These are phyloP conservation scores for Acanthosepion lycidas DNA, from an alignment of 2,888 invertebrate species.

Conservation along the genomic window DNA sequence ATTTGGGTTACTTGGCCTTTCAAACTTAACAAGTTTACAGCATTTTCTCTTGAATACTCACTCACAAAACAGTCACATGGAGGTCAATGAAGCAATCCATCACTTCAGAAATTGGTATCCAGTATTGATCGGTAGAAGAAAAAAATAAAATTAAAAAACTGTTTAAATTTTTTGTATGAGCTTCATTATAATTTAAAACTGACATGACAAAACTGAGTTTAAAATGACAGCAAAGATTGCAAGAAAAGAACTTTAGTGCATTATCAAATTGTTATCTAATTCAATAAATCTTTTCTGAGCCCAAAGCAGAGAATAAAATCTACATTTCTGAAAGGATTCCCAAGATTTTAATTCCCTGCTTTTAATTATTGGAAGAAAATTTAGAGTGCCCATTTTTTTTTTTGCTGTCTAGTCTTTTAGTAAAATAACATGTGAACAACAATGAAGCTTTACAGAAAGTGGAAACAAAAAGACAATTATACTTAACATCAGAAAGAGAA, in stretches of 20 bases:
- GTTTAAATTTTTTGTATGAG: background rate
- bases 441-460: too few relatives aligned
- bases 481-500: too few relatives aligned
- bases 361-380: background rate
- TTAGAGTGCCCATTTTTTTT: background rate
- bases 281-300: background rate
- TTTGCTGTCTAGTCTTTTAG: background rate
- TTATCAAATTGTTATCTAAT: background rate
- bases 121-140: background rate
- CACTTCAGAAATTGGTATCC: slow-evolving; percentile 4
- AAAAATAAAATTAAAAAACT: background rate
- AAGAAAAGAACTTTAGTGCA: background rate
- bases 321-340: background rate
- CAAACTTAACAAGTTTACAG: background rate
- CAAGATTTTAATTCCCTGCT: background rate
- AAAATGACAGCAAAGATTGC: background rate
- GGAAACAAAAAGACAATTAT: too few relatives aligned
- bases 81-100: slow-evolving; percentile 21
- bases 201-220: background rate
- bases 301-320: too few relatives aligned
- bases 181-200: slow-evolving; percentile 15
- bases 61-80: background rate
- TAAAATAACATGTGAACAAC: background rate
- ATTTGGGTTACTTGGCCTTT: slow-evolving; percentile 13
- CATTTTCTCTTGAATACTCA: background rate